phyloP scores from a whole-genome alignment of 2,797 vertebrate genomes.

The Phrynocephalus vlangalii region DNA sequence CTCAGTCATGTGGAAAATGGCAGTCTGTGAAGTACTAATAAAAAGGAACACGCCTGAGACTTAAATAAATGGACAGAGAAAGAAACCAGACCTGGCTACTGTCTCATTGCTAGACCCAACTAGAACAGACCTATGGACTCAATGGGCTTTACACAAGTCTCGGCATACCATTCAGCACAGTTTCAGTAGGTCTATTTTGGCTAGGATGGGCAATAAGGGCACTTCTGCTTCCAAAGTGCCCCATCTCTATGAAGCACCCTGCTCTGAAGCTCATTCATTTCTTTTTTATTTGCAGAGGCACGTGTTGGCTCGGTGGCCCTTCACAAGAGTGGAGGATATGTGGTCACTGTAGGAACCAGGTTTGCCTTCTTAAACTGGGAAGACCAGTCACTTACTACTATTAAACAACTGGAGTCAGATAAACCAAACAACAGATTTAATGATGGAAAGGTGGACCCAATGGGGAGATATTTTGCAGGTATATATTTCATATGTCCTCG shows the following conservation, averaged over 20 bases:
- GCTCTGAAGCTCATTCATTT: background rate
- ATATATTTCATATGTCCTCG: slow-evolving; percentile 37
- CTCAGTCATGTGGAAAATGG: background rate
- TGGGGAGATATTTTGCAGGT: slow-evolving; percentile 76
- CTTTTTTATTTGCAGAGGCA: slow-evolving; percentile 38
- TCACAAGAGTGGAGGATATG: slow-evolving; percentile 54
- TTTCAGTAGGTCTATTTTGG: too few relatives aligned
- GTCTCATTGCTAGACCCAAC: too few relatives aligned
- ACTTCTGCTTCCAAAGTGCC: background rate
- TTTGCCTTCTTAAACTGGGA: slow-evolving; percentile 76
- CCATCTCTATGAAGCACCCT: background rate
- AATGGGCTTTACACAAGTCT: too few relatives aligned
- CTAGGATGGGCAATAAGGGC: too few relatives aligned
- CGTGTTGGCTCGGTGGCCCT: slow-evolving; percentile 62
- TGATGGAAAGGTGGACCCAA: slow-evolving; percentile 77
- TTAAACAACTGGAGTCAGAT: slow-evolving; percentile 56
- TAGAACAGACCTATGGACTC: too few relatives aligned
- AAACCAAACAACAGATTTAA: slow-evolving; percentile 76
- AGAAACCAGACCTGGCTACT: too few relatives aligned
- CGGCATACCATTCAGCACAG: too few relatives aligned
- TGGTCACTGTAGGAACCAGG: slow-evolving; percentile 66
- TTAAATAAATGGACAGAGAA: background rate
- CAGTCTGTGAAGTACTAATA: background rate
- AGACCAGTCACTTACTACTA: slow-evolving; percentile 46
- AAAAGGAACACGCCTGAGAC: background rate